Conservation (phyloP, 2,113 vertebrate species). For the Lasiurus borealis region DNA sequence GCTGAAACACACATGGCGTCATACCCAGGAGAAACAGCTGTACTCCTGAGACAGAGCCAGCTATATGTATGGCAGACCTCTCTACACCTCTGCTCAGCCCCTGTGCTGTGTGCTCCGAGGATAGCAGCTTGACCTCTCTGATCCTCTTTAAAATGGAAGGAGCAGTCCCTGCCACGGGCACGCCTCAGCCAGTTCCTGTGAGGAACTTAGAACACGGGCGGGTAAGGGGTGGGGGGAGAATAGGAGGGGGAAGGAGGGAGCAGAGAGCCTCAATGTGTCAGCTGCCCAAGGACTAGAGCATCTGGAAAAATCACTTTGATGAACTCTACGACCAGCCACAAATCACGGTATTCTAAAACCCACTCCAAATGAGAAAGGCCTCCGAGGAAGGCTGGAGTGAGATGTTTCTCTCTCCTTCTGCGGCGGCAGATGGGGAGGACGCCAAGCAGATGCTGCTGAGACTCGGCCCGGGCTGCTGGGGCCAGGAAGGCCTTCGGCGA, state of each 20-base stretch:
- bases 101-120: background rate
- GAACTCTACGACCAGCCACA: background rate
- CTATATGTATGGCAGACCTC: background rate
- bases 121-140: background rate
- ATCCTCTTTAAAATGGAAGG: background rate
- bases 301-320: slow-evolving; percentile 58
- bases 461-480: fast-evolving
- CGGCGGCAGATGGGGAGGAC: background rate
- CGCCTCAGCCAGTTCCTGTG: fast-evolving
- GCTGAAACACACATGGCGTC: background rate
- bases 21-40: background rate
- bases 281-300: background rate
- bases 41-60: too few species aligned
- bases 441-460: background rate
- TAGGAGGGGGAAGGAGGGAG: fast-evolving
- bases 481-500: background rate
- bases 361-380: background rate
- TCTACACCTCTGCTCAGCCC: background rate
- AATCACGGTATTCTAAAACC: slow-evolving; percentile 40
- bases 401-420: background rate
- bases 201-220: background rate
- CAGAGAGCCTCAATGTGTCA: background rate
- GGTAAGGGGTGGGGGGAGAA: too few species aligned
- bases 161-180: background rate
- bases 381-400: background rate